Evolutionary conservation across 2,113 vertebrate genomes (phyloP).

Genomic region (Xyliphius kryptos): DNA sequence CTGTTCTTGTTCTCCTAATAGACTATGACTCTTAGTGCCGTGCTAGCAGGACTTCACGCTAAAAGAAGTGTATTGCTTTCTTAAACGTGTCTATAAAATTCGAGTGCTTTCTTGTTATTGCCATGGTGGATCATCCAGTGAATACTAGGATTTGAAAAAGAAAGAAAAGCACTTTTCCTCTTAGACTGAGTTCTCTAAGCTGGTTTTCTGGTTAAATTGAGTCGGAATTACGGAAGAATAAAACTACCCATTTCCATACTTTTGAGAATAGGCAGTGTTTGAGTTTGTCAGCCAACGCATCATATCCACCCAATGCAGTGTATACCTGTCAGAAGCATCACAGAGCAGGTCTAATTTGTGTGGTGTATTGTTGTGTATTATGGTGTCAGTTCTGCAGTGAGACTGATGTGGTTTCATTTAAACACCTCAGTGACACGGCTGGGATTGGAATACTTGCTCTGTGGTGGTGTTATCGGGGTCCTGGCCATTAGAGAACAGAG

Average conservation of each 20-base stretch:
- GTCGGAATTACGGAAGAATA: neutral
- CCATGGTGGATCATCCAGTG: slow-evolving; percentile 5
- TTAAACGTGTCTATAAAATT: slow-evolving; percentile 25
- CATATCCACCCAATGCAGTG: no score
- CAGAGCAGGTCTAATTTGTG: no score
- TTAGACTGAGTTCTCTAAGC: neutral
- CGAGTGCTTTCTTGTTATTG: slow-evolving; percentile 19
- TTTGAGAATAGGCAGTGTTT: no score
- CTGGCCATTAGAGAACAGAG: no score
- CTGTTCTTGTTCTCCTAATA: slow-evolving; percentile 12
- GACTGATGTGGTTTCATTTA: no score
- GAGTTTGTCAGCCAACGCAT: no score
- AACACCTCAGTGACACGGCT: no score
- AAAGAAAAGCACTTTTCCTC: neutral
- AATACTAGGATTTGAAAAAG: slow-evolving; percentile 1
- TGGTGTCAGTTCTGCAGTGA: no score
- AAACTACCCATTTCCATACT: neutral
- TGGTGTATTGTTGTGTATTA: no score
- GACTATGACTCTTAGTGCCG: slow-evolving; percentile 16
- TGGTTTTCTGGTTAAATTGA: slow-evolving; percentile 3
- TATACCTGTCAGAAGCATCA: no score
- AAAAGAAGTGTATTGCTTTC: slow-evolving; percentile 15
- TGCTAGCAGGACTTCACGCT: neutral
- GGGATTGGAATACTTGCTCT: no score
- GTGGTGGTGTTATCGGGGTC: no score